A percentile compares a stretch with the other conserved stretches of the same genome.
phyloP scores from a whole-genome alignment of 1,140 invertebrate species.

The Hylaeus volcanicus region DNA sequence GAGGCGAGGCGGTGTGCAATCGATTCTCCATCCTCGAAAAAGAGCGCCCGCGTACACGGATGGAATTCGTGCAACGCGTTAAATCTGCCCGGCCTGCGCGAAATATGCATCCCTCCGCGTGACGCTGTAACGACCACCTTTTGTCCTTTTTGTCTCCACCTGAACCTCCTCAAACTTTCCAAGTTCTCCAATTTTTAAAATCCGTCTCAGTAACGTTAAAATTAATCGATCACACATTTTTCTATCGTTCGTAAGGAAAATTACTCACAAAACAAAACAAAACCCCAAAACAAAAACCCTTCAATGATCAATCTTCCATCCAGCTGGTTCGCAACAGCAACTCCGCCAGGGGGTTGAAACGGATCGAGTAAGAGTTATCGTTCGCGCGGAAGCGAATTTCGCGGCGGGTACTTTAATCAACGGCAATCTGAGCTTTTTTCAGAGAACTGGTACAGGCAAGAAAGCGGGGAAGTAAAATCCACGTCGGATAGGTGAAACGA shows the following conservation, averaged over 20 bases:
- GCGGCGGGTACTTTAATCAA: constrained; percentile 42
- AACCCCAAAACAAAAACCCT: constrained; percentile 21
- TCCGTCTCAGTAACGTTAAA: no score
- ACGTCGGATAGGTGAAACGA: constrained; percentile 1
- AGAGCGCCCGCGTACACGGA: constrained; percentile 17
- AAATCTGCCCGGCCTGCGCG: constrained; percentile 28
- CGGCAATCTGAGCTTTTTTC: not conserved
- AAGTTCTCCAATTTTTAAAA: no score
- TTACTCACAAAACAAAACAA: no score
- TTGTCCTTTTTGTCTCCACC: not conserved
- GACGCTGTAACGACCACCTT: not conserved
- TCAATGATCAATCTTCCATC: constrained; percentile 43
- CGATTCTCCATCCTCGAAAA: constrained; percentile 55
- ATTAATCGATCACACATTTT: no score
- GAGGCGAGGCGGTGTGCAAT: constrained; percentile 49
- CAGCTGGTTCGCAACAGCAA: constrained; percentile 37
- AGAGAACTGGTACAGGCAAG: no score
- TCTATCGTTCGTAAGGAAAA: no score
- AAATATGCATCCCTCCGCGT: not conserved
- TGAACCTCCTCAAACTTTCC: not conserved
- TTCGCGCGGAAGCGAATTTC: constrained; percentile 18
- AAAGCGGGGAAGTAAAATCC: no score
- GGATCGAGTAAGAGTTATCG: constrained; percentile 51
- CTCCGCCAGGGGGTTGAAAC: constrained; percentile 10
- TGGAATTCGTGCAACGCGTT: constrained; percentile 7